A percentile compares a stretch with the other conserved stretches of the same genome.
phyloP scores from a whole-genome alignment of 2,797 vertebrate genomes.

The Cryptoblepharus egeriae region DNA sequence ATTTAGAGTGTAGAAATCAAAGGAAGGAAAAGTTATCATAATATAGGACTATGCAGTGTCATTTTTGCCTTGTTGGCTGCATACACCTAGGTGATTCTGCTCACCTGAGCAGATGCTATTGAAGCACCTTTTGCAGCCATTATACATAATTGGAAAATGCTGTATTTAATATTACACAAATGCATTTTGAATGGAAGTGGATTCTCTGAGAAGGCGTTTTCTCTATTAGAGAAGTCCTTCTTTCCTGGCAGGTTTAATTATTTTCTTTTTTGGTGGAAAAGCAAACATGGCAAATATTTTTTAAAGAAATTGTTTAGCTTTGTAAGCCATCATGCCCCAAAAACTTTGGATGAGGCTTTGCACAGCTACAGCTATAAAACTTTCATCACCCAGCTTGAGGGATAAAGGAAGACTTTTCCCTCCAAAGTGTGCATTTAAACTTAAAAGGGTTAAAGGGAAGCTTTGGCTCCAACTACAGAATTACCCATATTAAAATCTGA shows the following conservation, averaged over 20 bases:
- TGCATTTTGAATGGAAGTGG: background rate
- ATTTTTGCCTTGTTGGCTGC: no score
- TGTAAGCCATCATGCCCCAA: background rate
- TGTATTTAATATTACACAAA: no score
- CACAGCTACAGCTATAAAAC: background rate
- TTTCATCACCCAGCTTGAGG: background rate
- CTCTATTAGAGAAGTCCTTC: background rate
- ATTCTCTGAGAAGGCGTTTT: background rate
- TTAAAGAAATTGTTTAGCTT: background rate
- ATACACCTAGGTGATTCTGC: no score
- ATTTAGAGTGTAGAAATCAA: no score
- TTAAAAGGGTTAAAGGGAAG: constrained; percentile 68
- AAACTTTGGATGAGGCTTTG: background rate
- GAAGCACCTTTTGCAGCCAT: background rate
- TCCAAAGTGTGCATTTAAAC: constrained; percentile 5
- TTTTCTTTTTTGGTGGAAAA: background rate
- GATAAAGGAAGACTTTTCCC: background rate
- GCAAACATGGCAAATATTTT: background rate
- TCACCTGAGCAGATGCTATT: background rate
- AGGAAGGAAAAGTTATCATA: no score
- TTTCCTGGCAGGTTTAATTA: background rate
- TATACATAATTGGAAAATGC: no score
- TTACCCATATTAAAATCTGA: constrained; percentile 74
- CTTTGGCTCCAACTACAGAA: constrained; percentile 54
- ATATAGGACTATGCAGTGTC: no score